These are phyloP conservation scores for Tretioscincus oriximinensis DNA, from an alignment of 2,113 vertebrate genomes.

Conservation along the genomic window DNA sequence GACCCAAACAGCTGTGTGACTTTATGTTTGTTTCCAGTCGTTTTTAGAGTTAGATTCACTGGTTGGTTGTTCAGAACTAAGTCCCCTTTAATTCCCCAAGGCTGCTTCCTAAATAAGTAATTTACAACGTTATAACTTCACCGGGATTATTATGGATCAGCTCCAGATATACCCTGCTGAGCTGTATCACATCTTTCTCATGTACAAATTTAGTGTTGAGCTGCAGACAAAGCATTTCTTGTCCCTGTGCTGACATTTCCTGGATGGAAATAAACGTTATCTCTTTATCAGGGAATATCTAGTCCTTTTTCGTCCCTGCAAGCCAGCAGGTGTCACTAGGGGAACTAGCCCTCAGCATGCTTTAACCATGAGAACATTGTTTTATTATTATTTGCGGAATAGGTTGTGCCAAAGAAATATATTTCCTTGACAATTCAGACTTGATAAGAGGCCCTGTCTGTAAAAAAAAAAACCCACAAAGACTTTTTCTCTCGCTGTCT, in stretches of 20 bases:
- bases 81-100: too few relatives aligned
- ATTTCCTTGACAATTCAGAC: background rate
- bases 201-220: background rate
- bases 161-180: too few relatives aligned
- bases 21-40: background rate
- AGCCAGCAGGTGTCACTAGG: conserved; percentile 69
- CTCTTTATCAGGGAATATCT: background rate
- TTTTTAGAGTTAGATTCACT: background rate
- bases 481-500: too few relatives aligned
- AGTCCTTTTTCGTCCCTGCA: conserved; percentile 30
- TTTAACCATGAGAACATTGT: background rate
- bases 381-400: background rate
- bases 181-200: background rate
- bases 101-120: too few relatives aligned
- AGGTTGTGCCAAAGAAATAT: background rate
- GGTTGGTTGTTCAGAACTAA: too few relatives aligned
- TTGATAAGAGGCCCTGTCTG: background rate
- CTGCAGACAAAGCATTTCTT: accelerated
- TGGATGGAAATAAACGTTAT: background rate
- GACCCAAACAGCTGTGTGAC: background rate
- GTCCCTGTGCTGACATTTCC: background rate
- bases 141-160: too few relatives aligned
- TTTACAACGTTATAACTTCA: too few relatives aligned
- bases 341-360: conserved; percentile 44
- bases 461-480: too few relatives aligned